Percentiles rank a stretch among this genome's conserved stretches.
Evolutionary conservation across 2,797 vertebrate genomes (phyloP).

Genomic region (Brachymystax lenok): DNA sequence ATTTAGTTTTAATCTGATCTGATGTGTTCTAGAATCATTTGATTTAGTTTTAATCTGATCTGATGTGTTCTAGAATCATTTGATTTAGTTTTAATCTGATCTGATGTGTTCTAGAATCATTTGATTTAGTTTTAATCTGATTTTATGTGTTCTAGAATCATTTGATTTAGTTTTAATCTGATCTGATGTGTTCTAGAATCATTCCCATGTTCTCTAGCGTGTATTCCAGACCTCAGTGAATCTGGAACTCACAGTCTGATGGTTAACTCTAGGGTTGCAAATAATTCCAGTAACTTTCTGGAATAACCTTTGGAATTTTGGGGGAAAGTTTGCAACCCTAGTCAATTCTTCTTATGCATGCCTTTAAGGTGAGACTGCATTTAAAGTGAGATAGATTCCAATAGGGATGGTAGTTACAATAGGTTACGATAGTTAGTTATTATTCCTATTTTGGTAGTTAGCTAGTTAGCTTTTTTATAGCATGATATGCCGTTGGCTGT

Average conservation of each 20-base stretch:
- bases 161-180: no score
- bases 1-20: no score
- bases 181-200: no score
- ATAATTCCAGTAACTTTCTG: neutral
- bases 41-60: slow-evolving; percentile 26
- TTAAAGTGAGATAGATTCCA: slow-evolving; percentile 33
- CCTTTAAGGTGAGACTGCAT: slow-evolving; percentile 11
- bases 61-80: slow-evolving; percentile 44
- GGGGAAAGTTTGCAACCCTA: neutral
- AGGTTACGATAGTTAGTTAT: slow-evolving; percentile 36
- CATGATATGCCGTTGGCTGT: slow-evolving; percentile 65
- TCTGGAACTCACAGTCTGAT: slow-evolving; percentile 59
- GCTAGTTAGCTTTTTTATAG: slow-evolving; percentile 49
- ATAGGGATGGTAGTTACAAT: neutral
- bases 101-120: no score
- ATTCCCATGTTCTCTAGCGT: neutral
- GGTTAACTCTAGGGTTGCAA: neutral
- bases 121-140: no score
- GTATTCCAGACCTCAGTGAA: slow-evolving; percentile 44
- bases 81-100: slow-evolving; percentile 39
- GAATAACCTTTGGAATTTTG: no score
- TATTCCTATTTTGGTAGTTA: slow-evolving; percentile 37
- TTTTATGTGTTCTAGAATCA: no score
- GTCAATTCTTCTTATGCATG: slow-evolving; percentile 54
- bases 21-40: slow-evolving; percentile 30